A percentile compares a stretch with the other conserved stretches of the same genome.
Conservation (phyloP, 53 echinoderm and acorn worm species). For the Pentamera pediparva region DNA sequence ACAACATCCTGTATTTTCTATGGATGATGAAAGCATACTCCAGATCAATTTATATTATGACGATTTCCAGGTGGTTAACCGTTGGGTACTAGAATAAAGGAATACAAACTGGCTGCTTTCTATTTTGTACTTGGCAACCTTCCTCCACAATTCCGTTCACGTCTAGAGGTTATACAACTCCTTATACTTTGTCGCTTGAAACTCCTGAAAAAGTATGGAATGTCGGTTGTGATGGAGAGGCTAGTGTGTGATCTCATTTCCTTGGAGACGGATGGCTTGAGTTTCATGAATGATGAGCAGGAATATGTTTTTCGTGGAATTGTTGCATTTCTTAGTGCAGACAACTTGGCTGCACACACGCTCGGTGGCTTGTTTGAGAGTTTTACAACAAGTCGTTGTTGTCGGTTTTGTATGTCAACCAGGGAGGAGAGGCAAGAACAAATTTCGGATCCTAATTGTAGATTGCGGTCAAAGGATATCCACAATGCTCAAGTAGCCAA, state of each 20-base stretch:
- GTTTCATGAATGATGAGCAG: conserved; percentile 15
- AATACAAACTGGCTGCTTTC: conserved; percentile 49
- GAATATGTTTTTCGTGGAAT: conserved; percentile 34
- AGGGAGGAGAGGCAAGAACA: conserved; percentile 32
- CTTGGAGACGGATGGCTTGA: conserved; percentile 46
- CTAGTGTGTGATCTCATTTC: conserved; percentile 39
- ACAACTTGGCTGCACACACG: conserved; percentile 50
- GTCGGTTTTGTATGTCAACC: conserved; percentile 47
- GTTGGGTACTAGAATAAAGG: conserved; percentile 46
- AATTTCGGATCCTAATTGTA: conserved; percentile 13
- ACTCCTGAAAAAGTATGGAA: conserved; percentile 46
- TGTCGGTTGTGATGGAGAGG: conserved; percentile 19
- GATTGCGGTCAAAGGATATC: conserved; percentile 42
- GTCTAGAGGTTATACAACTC: conserved; percentile 49
- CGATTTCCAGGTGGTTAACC: conserved; percentile 54
- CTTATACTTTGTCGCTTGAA: conserved; percentile 34
- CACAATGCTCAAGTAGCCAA: conserved; percentile 39
- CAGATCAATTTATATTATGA: conserved; percentile 47
- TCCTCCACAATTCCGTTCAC: conserved; percentile 46
- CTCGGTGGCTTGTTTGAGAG: conserved; percentile 37
- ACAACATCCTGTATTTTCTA: conserved; percentile 44
- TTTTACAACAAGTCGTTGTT: conserved; percentile 34
- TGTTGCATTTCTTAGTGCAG: conserved; percentile 38
- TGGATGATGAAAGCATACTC: conserved; percentile 11
- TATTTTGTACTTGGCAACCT: conserved; percentile 60